Evolutionary conservation across 2,888 invertebrate genomes (phyloP).

Genomic region (Catocala nupta): DNA sequence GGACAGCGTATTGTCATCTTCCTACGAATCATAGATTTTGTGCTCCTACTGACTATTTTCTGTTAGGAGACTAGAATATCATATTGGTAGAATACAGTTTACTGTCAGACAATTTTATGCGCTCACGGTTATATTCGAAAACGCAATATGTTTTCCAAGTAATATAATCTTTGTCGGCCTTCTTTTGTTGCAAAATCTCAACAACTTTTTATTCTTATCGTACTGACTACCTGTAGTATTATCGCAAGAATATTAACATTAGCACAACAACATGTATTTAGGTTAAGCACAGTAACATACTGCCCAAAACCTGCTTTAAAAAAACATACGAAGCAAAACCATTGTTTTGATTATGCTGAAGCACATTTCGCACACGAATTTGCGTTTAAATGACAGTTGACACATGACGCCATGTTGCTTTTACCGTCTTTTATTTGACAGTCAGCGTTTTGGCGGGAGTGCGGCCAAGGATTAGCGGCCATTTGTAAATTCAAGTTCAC

Average conservation of each 20-base stretch:
- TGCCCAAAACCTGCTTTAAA: conserved; percentile 13
- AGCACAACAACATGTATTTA: conserved; percentile 10
- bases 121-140: conserved; percentile 7
- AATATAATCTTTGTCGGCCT: too few species aligned
- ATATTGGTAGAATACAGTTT: too few species aligned
- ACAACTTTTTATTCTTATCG: too few species aligned
- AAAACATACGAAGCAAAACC: conserved; percentile 6
- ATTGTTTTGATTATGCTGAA: conserved; percentile 27
- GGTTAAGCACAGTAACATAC: conserved; percentile 19
- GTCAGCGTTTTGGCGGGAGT: conserved; percentile 49
- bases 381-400: conserved; percentile 10
- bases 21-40: too few species aligned
- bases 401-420: conserved; percentile 30
- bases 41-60: too few species aligned
- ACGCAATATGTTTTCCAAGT: conserved; percentile 20
- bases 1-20: too few species aligned
- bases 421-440: conserved; percentile 43
- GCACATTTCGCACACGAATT: conserved; percentile 11
- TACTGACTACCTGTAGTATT: too few species aligned
- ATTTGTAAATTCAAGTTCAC: conserved; percentile 63
- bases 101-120: conserved; percentile 7
- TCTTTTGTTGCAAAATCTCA: too few species aligned
- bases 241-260: too few species aligned
- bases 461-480: conserved; percentile 64
- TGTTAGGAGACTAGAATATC: too few species aligned